Percentiles rank a stretch among this genome's conserved stretches.
phyloP scores from a whole-genome alignment of 2,113 vertebrate species.

The Oenanthe melanoleuca region DNA sequence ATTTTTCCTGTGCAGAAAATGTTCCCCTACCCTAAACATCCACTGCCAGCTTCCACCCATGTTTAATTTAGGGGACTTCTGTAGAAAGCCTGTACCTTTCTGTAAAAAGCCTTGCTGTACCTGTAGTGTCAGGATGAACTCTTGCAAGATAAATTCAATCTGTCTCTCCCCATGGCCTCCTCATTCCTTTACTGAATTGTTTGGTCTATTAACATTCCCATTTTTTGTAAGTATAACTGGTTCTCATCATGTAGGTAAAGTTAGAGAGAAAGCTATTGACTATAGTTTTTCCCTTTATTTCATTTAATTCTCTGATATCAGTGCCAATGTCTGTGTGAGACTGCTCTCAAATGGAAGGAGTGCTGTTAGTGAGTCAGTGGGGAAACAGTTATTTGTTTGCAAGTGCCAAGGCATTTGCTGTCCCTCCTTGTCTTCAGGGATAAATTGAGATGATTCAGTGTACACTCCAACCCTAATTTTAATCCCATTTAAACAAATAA shows the following conservation, averaged over 20 bases:
- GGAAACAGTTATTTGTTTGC: not conserved
- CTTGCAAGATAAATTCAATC: not conserved
- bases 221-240: not conserved
- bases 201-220: not conserved
- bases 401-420: not conserved
- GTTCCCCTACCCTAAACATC: not conserved
- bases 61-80: not conserved
- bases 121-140: not conserved
- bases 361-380: not conserved
- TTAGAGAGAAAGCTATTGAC: not conserved
- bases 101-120: not conserved
- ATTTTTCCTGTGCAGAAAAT: not conserved
- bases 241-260: not conserved
- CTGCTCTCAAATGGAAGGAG: not conserved
- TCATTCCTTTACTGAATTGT: not conserved
- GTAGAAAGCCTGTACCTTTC: not conserved
- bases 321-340: not conserved
- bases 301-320: not conserved
- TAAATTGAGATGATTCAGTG: conserved; percentile 29
- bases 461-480: not conserved
- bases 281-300: not conserved
- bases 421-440: conserved; percentile 13
- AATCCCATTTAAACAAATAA: conserved; percentile 39
- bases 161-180: not conserved
- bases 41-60: not conserved